Evolutionary conservation across 2,888 invertebrate genomes (phyloP), one percentile per base, ranked within the genome.

Genomic region (Steinernema carpocapsae): DNA sequence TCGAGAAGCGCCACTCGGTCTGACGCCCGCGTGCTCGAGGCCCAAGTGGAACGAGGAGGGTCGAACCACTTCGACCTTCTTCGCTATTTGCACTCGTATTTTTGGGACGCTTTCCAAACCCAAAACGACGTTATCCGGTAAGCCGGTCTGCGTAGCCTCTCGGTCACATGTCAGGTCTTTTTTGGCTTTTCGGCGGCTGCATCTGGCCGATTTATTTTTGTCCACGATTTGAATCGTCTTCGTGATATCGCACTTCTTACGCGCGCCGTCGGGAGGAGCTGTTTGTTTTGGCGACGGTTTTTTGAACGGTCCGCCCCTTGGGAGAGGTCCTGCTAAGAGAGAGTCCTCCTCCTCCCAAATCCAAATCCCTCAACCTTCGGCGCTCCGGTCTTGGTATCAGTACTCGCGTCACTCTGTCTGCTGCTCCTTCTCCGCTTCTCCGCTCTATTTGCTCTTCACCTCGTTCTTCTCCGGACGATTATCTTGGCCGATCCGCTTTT

Each of bases 391-490:
- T 64, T 29, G 26, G 32, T 64, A 26, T 29, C 64, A 26, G 64
- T 29, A 3, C 64, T 48, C 64, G 64, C 64, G 64, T 37, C 64
- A 64, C 64, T 64, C 26, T 64, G 64, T 64, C 64, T 64, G 64
- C 64, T n/a, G 29, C 64, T 26, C 64, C 29, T 29, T 37, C 37
- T 32, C 29, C 71, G 70, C 52, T 22, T 72, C 59, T 37, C 37
- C 37, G 10, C 37, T 37, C 37, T 72, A 46, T 74, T 74, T 74
- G 59, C 71, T 70, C 32, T 17, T 12, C 12, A 19, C n/a, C 42
- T 64, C 17, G 17, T 37, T 37, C 37, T 64, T 32, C 29, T 64
- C 64, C 29, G 37, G 32, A 7, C 37, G 43, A 70, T 70, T 43
- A 70, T 43, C 43, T 19, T 32, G 22, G 52, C 22, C 52, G 22